Base-by-base conservation (phyloP, 92 coral and sea anemone genomes). In the Bergia puertoricense region DNA sequence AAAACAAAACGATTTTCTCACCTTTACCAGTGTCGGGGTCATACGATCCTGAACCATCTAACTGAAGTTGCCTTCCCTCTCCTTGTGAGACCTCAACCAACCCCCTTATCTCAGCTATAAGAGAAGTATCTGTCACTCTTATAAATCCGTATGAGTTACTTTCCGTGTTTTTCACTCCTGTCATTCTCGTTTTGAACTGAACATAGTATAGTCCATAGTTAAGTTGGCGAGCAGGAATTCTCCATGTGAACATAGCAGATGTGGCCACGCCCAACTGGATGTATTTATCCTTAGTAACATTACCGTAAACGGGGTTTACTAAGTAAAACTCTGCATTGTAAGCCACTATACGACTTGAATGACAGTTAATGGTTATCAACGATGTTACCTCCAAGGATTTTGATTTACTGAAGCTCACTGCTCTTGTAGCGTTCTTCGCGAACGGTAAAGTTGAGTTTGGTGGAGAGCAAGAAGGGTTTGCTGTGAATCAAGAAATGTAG, bases 1-100 rank as follows among this genome's bases (percentile, higher is more conserved):
- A 54, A 54, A 10, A 54, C 2, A 50, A 8, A n/a, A 13, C 11
- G 11, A 5, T 79, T 41, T n/a, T 45, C 87, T 71, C 44, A 51
- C 93, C 96, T 81, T 46, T 89, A 14, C 98, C 98, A 5, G 88
- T 74, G 82, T 93, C 98, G 1, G 96, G 98, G 43, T 95, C 98
- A 71, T 93, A 86, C 6, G 94, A 91, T n/a, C 15, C 85, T 8
- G 96, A 90, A 16, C 96, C 98, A 75, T 84, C 74, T 2, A 95
- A 88, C 43, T 87, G 67, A 5, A 93, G 81, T 5, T 42, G 62
- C 50, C 75, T 71, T 36, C 90, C 72, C 30, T 42, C 36, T 41
- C 98, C 98, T 88, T 95, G 93, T 74, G 91, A 95, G 20, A 80
- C 86, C 42, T 81, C 69, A 36, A 6, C 78, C 78, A 51, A 39